Conservation (phyloP, 2,113 vertebrate genomes). For the Trogon surrucura region DNA sequence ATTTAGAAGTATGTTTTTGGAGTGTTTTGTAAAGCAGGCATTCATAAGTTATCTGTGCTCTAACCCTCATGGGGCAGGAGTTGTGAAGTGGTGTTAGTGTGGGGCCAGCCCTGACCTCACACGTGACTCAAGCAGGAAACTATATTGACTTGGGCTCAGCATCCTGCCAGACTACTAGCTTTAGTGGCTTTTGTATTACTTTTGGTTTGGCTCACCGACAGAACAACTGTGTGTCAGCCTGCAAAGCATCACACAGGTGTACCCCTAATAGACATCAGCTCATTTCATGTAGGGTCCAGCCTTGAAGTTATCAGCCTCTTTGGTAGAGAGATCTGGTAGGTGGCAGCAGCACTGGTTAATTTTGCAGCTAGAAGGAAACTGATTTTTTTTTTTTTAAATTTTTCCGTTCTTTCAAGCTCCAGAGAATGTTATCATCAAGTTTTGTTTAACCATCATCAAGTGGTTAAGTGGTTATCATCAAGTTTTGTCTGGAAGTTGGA, state of each 20-base stretch:
- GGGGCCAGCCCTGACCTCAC: background rate
- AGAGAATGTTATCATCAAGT: background rate
- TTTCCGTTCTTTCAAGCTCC: background rate
- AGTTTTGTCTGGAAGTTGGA: too few species aligned
- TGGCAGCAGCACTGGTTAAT: background rate
- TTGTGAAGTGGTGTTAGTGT: background rate
- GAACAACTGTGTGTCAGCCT: background rate
- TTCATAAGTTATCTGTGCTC: background rate
- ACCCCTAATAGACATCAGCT: background rate
- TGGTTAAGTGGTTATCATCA: too few species aligned
- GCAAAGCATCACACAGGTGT: background rate
- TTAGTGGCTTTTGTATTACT: background rate
- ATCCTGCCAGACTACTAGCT: background rate
- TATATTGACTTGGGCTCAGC: background rate
- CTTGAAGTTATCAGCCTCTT: background rate
- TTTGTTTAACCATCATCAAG: background rate
- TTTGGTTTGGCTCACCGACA: background rate
- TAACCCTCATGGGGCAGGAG: background rate
- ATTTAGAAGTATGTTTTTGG: background rate
- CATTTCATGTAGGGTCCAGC: background rate
- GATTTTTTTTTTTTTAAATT: background rate
- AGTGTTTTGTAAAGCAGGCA: rapidly evolving
- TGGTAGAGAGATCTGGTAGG: background rate
- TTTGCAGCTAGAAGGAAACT: background rate
- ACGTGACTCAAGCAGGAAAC: background rate